Base-by-base conservation (phyloP, 92 coral and sea anemone genomes). In the Montipora capitata region DNA sequence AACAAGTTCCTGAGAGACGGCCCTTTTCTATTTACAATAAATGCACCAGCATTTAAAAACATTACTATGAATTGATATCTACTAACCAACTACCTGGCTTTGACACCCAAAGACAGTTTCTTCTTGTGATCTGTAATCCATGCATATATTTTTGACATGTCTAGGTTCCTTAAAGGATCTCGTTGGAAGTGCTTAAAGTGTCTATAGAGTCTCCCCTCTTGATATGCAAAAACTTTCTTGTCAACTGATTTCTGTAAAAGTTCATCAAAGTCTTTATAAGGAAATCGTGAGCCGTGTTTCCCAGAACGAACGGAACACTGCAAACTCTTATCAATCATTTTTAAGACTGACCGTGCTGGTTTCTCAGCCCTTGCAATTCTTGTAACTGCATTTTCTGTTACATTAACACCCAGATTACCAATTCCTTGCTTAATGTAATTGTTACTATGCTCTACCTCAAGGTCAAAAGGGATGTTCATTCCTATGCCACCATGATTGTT, bases 341-440 rank as follows among this genome's bases (percentile, higher is more conserved):
- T 75, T 56, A 72, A 58, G 15, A 88, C 40, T 39, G n/a, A 62
- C 64, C 81, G 81, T 2, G 61, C 80, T 18, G 91, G 64, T 74
- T 81, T 88, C 91, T 88, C 87, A 56, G 87, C 87, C 49, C 27
- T 54, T 54, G 76, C 35, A 35, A 88, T 88, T 88, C 92, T 81
- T 81, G 82, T 15, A 17, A 88, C 88, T n/a, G 88, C 92, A 2
- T 35, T 58, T 45, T 88, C 92, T 12, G 87, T 48, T 0, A 88
- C 74, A 42, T 74, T 88, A 3, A 49, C 83, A 9, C 88, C 92
- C 27, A 27, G 27, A 27, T 27, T 27, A 27, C 27, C 27, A 27
- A 27, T 27, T 27, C 27, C 27, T 27, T 88, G 92, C 82, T 81
- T 88, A 11, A 51, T 78, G 51, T 40, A 45, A 45, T 45, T 45